Evolutionary conservation across 2,888 invertebrate genomes (phyloP), one percentile per base, ranked within the genome.

Genomic region (Cosmorhoe ocellata): DNA sequence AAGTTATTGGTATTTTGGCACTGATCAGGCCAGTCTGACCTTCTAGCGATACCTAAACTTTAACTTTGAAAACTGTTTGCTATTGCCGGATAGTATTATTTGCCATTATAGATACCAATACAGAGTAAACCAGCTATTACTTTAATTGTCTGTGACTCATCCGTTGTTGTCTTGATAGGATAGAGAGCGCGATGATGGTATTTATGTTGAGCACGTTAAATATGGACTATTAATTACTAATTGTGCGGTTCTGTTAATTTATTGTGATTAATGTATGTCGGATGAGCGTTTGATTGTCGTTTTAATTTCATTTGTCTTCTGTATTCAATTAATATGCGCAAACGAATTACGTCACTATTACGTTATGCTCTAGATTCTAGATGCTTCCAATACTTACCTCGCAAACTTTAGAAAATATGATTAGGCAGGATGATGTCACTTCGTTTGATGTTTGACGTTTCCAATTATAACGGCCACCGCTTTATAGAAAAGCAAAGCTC

Each of bases 161-260:
- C 9, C 28, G 78, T 78, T 78, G 78, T 78, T 81, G 78, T 75
- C 79, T 78, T 76, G 79, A 78, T 81, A 68, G 74, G 81, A 81
- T 84, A 84, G 81, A 84, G 81, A 75, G 78, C 76, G 76, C 70
- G 73, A 66, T 74, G 74, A 71, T 70, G 69, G 77, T 82, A 84
- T 86, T 87, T 84, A 87, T 84, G 83, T 69, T 75, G 75, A 71
- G 69, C 66, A 71, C 79, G 79, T 84, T 85, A 84, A 85, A 87
- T 84, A 84, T 76, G 71, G 75, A 74, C 83, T 78, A 85, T 88
- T 89, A 88, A 89, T 90, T 87, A 88, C 80, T 80, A 70, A 84
- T 81, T 82, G 81, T 84, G 85, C 78, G 84, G 76, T 83, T 84
- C 69, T 77, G 84, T 85, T 86, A 87, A 89, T 82, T 85, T 79